These are phyloP conservation scores for Tethea ocularis DNA, from an alignment of 2,888 invertebrate species.

Conservation along the genomic window DNA sequence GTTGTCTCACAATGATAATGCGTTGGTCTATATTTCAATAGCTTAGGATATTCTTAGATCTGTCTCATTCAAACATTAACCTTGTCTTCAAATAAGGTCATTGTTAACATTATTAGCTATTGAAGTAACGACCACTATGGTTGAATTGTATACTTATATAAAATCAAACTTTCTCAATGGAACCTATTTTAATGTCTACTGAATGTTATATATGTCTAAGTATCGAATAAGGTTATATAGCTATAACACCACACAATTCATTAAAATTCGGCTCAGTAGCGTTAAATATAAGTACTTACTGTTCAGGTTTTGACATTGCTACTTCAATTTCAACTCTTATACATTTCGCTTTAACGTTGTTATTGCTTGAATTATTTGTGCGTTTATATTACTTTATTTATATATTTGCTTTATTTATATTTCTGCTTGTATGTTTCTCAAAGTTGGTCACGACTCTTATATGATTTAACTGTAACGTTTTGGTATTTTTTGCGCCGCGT, in stretches of 20 bases:
- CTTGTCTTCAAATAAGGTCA: slow-evolving; percentile 14
- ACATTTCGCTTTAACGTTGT: slow-evolving; percentile 31
- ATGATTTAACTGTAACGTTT: slow-evolving; percentile 31
- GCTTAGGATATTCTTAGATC: slow-evolving; percentile 29
- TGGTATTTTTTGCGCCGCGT: slow-evolving; percentile 43
- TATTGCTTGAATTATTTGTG: slow-evolving; percentile 43
- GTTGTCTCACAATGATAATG: slow-evolving; percentile 51
- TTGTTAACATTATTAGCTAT: slow-evolving; percentile 42
- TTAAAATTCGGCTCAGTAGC: slow-evolving; percentile 71
- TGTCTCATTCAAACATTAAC: slow-evolving; percentile 11
- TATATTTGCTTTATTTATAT: too few relatives aligned
- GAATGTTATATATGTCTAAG: slow-evolving; percentile 83
- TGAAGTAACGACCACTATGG: slow-evolving; percentile 50
- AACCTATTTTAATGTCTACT: slow-evolving; percentile 77
- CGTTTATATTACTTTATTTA: slow-evolving; percentile 4
- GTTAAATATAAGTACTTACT: slow-evolving; percentile 58
- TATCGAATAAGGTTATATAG: slow-evolving; percentile 68
- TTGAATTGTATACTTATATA: slow-evolving; percentile 61
- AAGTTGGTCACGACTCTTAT: slow-evolving; percentile 63
- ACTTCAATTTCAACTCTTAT: slow-evolving; percentile 38
- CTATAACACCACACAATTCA: slow-evolving; percentile 64
- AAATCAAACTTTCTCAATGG: slow-evolving; percentile 64
- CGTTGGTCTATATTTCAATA: slow-evolving; percentile 59
- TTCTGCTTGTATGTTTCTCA: slow-evolving; percentile 65
- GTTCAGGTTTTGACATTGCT: slow-evolving; percentile 80